Evolutionary conservation across 2,888 invertebrate genomes (phyloP).

Genomic region (Platycnemis pennipes): DNA sequence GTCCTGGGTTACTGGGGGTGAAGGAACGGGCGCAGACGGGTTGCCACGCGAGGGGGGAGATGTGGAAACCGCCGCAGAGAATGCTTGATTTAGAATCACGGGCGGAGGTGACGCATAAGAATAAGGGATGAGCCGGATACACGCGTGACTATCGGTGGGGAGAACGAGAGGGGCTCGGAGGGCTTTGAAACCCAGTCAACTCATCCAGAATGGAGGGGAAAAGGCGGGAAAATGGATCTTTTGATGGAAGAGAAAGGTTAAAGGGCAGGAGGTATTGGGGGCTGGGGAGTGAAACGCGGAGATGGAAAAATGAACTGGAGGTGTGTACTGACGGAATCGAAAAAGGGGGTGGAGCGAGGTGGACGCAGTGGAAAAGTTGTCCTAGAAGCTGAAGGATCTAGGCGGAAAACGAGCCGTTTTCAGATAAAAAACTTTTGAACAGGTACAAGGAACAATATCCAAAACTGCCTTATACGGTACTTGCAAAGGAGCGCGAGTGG

Average conservation of each 20-base stretch:
- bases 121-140: slow-evolving; percentile 43
- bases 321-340: not conserved
- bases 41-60: not conserved
- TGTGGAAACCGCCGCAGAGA: not conserved
- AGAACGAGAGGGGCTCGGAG: not conserved
- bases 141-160: slow-evolving; percentile 32
- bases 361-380: not conserved
- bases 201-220: slow-evolving; percentile 25
- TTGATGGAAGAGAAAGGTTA: not conserved
- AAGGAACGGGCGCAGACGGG: not conserved
- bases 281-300: not conserved
- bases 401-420: not conserved
- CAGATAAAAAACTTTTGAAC: not conserved
- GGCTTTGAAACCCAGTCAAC: not conserved
- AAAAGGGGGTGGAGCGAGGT: not conserved
- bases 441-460: not conserved
- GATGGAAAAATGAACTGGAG: not conserved
- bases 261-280: not conserved
- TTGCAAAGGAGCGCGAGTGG: too few species aligned
- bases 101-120: slow-evolving; percentile 34
- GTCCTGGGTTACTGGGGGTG: not conserved
- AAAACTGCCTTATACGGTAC: not conserved
- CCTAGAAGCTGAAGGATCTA: not conserved
- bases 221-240: not conserved
- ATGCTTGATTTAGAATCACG: slow-evolving; percentile 50